Conservation (phyloP, 2,797 vertebrate species). For the Halcyon leucocephala region DNA sequence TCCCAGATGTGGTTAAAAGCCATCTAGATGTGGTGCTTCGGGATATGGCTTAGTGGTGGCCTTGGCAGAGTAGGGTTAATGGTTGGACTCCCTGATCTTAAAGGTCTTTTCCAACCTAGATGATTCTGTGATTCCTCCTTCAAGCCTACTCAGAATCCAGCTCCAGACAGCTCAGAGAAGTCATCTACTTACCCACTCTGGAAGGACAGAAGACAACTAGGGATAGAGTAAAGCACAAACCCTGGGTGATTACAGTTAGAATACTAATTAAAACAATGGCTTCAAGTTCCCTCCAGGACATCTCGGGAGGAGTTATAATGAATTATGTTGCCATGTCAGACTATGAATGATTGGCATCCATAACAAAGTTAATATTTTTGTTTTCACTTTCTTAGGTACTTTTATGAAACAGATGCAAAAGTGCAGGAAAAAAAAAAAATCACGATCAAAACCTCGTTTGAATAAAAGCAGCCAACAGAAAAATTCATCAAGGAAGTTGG, state of each 20-base stretch:
- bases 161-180: background rate
- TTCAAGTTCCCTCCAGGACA: background rate
- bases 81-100: too few species aligned
- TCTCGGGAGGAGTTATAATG: background rate
- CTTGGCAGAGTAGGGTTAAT: too few species aligned
- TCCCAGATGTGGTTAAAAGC: too few species aligned
- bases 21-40: too few species aligned
- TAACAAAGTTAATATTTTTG: background rate
- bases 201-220: background rate
- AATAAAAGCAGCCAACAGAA: background rate
- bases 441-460: accelerated
- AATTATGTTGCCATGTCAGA: background rate
- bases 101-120: too few species aligned
- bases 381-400: background rate
- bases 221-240: background rate
- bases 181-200: background rate
- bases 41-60: too few species aligned
- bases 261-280: background rate
- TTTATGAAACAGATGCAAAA: background rate
- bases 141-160: background rate
- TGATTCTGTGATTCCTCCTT: background rate
- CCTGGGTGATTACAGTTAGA: background rate
- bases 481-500: background rate
- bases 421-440: background rate
- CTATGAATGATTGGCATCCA: background rate